phyloP scores from a whole-genome alignment of 1,140 invertebrate species.

The Periplaneta americana region DNA sequence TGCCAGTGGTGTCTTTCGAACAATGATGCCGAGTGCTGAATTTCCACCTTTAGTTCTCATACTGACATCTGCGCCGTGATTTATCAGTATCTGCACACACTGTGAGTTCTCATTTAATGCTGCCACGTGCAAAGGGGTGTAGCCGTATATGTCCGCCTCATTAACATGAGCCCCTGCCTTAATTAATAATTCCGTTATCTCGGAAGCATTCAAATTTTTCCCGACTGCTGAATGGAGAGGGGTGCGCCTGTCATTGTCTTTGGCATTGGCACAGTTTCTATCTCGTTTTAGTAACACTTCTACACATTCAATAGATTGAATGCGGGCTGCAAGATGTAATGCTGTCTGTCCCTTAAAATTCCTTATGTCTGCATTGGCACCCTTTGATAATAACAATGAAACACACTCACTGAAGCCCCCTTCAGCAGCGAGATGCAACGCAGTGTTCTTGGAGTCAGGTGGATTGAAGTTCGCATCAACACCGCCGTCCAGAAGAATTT shows the following conservation, averaged over 20 bases:
- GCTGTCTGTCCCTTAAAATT: conserved; percentile 73
- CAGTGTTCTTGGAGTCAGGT: conserved; percentile 61
- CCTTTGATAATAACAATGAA: conserved; percentile 60
- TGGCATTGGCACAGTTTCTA: conserved; percentile 63
- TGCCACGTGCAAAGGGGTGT: conserved; percentile 82
- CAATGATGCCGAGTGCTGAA: conserved; percentile 73
- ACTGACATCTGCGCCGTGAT: conserved; percentile 77
- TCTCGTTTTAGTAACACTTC: conserved; percentile 63
- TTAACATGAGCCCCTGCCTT: conserved; percentile 77
- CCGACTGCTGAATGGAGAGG: conserved; percentile 70
- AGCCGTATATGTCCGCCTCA: conserved; percentile 79
- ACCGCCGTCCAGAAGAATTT: conserved; percentile 56
- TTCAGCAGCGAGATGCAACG: conserved; percentile 73
- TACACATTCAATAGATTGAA: conserved; percentile 70
- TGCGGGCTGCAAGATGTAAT: conserved; percentile 68
- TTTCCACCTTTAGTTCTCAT: conserved; percentile 77
- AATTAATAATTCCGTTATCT: conserved; percentile 66
- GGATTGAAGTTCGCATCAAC: conserved; percentile 57
- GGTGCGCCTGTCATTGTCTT: conserved; percentile 70
- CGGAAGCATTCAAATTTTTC: conserved; percentile 61
- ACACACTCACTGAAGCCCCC: conserved; percentile 69
- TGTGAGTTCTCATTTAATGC: conserved; percentile 74
- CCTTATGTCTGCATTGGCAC: conserved; percentile 60
- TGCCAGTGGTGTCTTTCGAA: conserved; percentile 74
- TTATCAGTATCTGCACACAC: conserved; percentile 74